Evolutionary conservation across 2,888 invertebrate species (phyloP), one percentile per base, ranked within the genome.

Genomic region (Polietes domitor): DNA sequence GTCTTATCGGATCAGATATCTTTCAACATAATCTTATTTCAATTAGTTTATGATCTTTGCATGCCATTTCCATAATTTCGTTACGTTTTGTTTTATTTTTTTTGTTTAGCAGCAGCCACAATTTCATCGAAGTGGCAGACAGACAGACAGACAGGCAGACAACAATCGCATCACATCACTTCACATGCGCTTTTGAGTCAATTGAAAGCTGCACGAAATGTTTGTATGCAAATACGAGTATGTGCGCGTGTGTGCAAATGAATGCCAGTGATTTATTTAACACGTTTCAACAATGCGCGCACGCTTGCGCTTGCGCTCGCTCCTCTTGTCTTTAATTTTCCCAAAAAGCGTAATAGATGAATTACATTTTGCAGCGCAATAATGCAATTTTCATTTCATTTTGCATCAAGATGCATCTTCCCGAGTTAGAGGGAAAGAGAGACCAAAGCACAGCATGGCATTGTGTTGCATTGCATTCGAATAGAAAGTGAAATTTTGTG

Each of bases 31-130:
- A 80, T 63, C 50, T 15, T 81, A 78, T 72, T 80, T 77, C 75
- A 73, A 84, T 84, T 81, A 81, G 68, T 74, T 76, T 68, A 75
- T 78, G 80, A 78, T 80, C 74, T 78, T 58, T 78, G 2, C 63
- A 58, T 80, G 71, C 75, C 75, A 78, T 73, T 81, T 73, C 43
- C 41, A 76, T 53, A 76, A 81, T 73, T 84, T 73, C 47, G 58
- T 76, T 68, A 76, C 41, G 55, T 70, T 70, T 76, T 71, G 43
- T 17, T n/a, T 80, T 24, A 3, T 37, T 37, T 37, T 9, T 37
- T 12, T 37, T n/a, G n/a, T n/a, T n/a, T n/a, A n/a, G n/a, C n/a
- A n/a, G n/a, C n/a, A n/a, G n/a, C 65, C 37, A 41, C 63, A 58
- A 53, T 19, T 21, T 21, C 24, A 24, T 10, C 21, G 10, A 55